phyloP scores from a whole-genome alignment of 2,888 invertebrate genomes.

The Cheilosia variabilis region DNA sequence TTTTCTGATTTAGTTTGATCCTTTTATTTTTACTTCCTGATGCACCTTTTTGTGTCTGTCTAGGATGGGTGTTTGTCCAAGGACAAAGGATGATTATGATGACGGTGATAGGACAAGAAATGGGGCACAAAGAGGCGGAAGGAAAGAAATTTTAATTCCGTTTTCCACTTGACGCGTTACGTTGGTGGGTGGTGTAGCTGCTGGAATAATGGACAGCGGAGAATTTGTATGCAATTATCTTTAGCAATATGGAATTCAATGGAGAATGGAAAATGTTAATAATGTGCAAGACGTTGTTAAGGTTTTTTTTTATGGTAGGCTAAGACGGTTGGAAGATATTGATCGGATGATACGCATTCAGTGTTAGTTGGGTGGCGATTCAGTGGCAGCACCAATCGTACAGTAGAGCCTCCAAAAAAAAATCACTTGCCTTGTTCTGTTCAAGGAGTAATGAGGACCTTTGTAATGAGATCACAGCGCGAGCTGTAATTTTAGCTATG shows the following conservation, averaged over 20 bases:
- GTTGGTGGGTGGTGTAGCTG: neutral
- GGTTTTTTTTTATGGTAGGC: neutral
- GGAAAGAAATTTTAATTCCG: slow-evolving; percentile 33
- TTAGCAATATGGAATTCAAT: neutral
- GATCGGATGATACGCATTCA: no score
- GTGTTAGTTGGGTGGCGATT: no score
- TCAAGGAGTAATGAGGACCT: no score
- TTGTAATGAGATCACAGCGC: no score
- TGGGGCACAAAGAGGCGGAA: slow-evolving; percentile 16
- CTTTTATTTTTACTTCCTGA: slow-evolving; percentile 54
- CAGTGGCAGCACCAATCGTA: no score
- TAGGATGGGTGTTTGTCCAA: slow-evolving; percentile 47
- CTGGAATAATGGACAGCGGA: slow-evolving; percentile 32
- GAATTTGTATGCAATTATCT: slow-evolving; percentile 63
- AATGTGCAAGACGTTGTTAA: neutral
- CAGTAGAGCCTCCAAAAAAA: no score
- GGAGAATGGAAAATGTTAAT: neutral
- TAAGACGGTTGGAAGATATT: neutral
- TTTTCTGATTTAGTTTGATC: slow-evolving; percentile 8
- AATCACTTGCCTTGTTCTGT: no score
- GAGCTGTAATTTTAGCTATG: no score
- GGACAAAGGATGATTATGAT: slow-evolving; percentile 68
- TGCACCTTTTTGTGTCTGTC: slow-evolving; percentile 52
- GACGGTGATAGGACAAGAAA: slow-evolving; percentile 48
- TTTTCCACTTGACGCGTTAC: slow-evolving; percentile 20